Evolutionary conservation across 1,140 invertebrate genomes (phyloP).

Genomic region (Drosophila hydei): DNA sequence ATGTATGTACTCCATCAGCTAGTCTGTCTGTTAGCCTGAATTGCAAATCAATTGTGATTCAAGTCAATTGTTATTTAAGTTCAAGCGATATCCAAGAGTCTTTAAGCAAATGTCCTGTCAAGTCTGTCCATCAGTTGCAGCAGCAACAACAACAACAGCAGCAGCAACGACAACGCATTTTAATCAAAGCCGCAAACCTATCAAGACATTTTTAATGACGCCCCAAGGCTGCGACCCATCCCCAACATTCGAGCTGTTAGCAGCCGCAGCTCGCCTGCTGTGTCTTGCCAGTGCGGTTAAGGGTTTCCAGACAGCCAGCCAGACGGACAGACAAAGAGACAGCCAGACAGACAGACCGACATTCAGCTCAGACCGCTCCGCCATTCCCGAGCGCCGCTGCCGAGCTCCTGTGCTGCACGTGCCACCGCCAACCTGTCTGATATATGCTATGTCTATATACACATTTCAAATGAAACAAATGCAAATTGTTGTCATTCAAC

Average conservation of each 20-base stretch:
- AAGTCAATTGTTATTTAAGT: constrained; percentile 2
- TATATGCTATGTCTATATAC: constrained; percentile 10
- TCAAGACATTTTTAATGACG: constrained; percentile 78
- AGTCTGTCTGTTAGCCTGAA: too few species aligned
- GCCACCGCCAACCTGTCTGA: constrained; percentile 5
- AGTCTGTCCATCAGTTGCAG: constrained; percentile 9
- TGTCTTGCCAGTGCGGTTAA: constrained; percentile 14
- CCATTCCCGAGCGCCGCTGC: too few species aligned
- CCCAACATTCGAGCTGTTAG: not conserved
- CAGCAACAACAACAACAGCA: constrained; percentile 6
- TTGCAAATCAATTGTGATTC: not conserved
- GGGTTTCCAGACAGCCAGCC: constrained; percentile 11
- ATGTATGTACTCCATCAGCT: too few species aligned
- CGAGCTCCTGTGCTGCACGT: too few species aligned
- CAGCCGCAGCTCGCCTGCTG: not conserved
- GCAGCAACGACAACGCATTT: constrained; percentile 32
- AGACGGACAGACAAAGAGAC: too few species aligned
- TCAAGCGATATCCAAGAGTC: not conserved
- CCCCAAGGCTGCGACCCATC: constrained; percentile 11
- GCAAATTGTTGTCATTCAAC: constrained; percentile 76
- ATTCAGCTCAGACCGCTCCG: too few species aligned
- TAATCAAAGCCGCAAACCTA: constrained; percentile 72
- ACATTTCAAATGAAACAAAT: constrained; percentile 71
- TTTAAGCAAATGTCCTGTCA: constrained; percentile 7
- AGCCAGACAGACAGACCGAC: too few species aligned